Evolutionary conservation across 2,113 vertebrate species (phyloP), one percentile per base, ranked within the genome.

Genomic region (sheep (Ovis aries)): DNA sequence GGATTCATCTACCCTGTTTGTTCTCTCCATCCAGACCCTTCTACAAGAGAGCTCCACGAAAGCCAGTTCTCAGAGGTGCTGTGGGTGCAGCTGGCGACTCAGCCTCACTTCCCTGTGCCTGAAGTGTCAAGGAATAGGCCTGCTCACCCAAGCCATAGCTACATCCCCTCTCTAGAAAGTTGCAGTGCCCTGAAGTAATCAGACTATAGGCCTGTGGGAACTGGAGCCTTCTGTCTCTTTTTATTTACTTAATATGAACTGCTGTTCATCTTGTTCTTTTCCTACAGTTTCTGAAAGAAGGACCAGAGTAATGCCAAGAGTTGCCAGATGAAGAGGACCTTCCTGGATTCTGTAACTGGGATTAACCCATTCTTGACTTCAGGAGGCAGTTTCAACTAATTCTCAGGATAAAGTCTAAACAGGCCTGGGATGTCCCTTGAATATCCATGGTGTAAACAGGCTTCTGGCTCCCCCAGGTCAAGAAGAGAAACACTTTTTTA

Each of bases 201-300:
- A 62, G 50, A 19, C 33, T 95, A 6, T 43, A 82, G 50, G 45
- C 19, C 57, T 53, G 4, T 92, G 23, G 36, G 6, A 33, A 52
- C 36, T 89, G 48, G 83, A 15, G 57, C 50, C 21, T 80, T 92
- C 88, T 84, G 13, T 52, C 33, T 81, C 45, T 93, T 89, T 89
- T 62, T 87, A 60, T 36, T 90, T 67, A 80, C 60, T 90, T 93
- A 62, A 88, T 55, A 84, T 17, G 77, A 95, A 97, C 23, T 90
- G 95, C n/a, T 77, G 1, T 92, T 95, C 74, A 86, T 94, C 7
- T 33, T 87, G 12, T 90, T 97, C 48, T 97, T 89, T 96, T 94
- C 86, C 92, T 97, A 52, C 92, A 97, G 96, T 97, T 97, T 97
- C 83, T 96, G 50, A 88, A 94, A 96, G 36, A 97, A 96, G 45